Conservation (phyloP, 2,888 invertebrate genomes). For the Platypus cylindrus region DNA sequence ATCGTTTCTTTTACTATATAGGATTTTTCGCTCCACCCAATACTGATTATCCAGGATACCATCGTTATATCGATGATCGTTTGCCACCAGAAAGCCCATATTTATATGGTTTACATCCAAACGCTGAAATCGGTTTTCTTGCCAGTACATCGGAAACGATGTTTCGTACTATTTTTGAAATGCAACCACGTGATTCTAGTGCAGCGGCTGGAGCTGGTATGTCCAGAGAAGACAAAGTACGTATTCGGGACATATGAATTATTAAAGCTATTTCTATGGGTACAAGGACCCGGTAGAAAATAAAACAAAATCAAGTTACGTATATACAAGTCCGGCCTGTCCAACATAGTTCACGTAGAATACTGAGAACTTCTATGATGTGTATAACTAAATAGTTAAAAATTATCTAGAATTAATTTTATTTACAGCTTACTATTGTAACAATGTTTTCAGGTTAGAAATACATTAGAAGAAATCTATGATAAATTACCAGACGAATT, state of each 20-base stretch:
- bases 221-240: slow-evolving; percentile 69
- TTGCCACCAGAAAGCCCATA: slow-evolving; percentile 81
- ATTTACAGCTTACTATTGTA: too few relatives aligned
- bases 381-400: too few relatives aligned
- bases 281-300: too few relatives aligned
- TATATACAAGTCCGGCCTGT: too few relatives aligned
- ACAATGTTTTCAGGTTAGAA: slow-evolving; percentile 54
- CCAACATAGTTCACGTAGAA: too few relatives aligned
- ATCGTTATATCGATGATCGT: slow-evolving; percentile 73
- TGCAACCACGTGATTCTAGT: slow-evolving; percentile 77
- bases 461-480: slow-evolving; percentile 68
- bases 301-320: too few relatives aligned
- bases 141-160: slow-evolving; percentile 75
- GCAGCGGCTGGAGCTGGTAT: slow-evolving; percentile 54
- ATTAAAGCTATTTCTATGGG: too few relatives aligned
- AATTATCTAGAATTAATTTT: too few relatives aligned
- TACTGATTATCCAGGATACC: slow-evolving; percentile 77
- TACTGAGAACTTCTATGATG: too few relatives aligned
- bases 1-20: too few relatives aligned
- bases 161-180: slow-evolving; percentile 74
- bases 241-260: slow-evolving; percentile 8
- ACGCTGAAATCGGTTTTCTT: slow-evolving; percentile 89
- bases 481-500: slow-evolving; percentile 86
- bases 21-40: slow-evolving; percentile 83
- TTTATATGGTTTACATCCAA: slow-evolving; percentile 85